These are phyloP conservation scores for Engystomops pustulosus DNA, from an alignment of 2,113 vertebrate species.

Conservation along the genomic window DNA sequence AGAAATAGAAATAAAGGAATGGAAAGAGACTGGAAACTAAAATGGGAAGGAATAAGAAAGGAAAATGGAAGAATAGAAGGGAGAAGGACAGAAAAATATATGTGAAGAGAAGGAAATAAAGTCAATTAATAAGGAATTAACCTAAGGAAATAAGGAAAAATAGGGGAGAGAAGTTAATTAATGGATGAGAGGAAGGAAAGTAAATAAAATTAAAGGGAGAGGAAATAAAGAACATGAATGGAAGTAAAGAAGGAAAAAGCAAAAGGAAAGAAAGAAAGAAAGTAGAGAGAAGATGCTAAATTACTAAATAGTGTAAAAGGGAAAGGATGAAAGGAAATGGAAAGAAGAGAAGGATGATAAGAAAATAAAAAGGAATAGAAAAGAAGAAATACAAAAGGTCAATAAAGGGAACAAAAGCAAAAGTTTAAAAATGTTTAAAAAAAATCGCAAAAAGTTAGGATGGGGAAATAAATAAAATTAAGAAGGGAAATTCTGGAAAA, in stretches of 20 bases:
- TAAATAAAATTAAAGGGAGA: not conserved
- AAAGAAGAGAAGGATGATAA: not conserved
- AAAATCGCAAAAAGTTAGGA: too few species aligned
- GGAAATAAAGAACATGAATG: not conserved
- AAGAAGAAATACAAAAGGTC: not conserved
- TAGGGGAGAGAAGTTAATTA: not conserved
- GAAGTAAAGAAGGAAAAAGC: not conserved
- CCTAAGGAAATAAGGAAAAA: not conserved
- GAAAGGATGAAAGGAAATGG: not conserved
- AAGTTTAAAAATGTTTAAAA: too few species aligned
- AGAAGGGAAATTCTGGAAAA: not conserved
- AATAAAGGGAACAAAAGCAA: not conserved
- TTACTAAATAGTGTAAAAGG: not conserved
- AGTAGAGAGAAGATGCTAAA: not conserved
- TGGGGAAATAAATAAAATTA: too few species aligned
- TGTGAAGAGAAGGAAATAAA: not conserved
- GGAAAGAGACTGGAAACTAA: not conserved
- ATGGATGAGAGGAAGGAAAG: not conserved
- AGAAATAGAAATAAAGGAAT: not conserved
- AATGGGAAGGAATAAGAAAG: not conserved
- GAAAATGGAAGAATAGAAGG: not conserved
- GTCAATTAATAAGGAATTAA: too few species aligned
- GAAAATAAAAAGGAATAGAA: not conserved
- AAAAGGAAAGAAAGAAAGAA: not conserved
- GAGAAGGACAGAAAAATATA: not conserved